Evolutionary conservation across 2,797 vertebrate species (phyloP).

Genomic region (Microcaecilia unicolor): DNA sequence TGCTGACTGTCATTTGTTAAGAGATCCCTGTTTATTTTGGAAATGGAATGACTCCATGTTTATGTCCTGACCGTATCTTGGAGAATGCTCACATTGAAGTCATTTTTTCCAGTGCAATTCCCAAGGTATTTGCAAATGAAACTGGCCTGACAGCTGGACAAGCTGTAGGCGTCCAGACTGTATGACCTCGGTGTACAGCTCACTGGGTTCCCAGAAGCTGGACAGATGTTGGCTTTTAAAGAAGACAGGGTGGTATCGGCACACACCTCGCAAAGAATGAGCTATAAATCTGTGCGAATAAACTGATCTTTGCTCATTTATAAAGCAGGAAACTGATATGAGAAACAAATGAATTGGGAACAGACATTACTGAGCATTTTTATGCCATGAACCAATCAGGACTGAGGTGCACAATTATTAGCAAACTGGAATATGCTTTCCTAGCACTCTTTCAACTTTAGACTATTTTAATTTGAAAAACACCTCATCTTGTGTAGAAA

Average conservation of each 20-base stretch:
- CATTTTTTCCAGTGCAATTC: slow-evolving; percentile 28
- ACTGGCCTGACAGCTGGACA: slow-evolving; percentile 17
- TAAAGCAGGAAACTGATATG: no score
- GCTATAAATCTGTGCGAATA: not conserved
- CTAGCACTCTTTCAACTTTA: no score
- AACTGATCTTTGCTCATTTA: no score
- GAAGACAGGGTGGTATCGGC: not conserved
- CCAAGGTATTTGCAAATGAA: slow-evolving; percentile 20
- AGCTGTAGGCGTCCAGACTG: slow-evolving; percentile 16
- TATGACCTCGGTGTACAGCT: slow-evolving; percentile 1
- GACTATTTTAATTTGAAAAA: no score
- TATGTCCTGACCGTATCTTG: slow-evolving; percentile 9
- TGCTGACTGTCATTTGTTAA: not conserved
- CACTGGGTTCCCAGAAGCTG: not conserved
- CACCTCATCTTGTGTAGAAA: no score
- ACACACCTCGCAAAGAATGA: not conserved
- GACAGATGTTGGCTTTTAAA: not conserved
- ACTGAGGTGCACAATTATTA: no score
- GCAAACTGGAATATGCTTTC: no score
- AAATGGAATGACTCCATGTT: slow-evolving; percentile 5
- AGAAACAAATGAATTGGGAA: no score
- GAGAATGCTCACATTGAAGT: slow-evolving; percentile 15
- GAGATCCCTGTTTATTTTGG: no score
- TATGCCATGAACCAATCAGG: no score
- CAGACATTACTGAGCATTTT: not conserved